Conservation (phyloP, 2,797 vertebrate genomes). For the Enteromius trimaculatus region DNA sequence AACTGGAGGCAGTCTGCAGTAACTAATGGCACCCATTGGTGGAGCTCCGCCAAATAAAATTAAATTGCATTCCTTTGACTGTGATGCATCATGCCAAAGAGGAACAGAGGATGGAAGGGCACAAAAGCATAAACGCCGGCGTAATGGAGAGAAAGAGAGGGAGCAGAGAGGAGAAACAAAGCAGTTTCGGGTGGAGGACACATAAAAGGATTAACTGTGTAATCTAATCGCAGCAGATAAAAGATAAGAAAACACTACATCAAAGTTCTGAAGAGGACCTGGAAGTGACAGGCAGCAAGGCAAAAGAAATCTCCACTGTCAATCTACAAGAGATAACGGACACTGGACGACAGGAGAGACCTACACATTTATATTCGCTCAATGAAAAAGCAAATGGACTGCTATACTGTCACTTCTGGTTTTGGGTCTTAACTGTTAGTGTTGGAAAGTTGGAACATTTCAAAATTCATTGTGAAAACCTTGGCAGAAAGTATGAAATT, state of each 20-base stretch:
- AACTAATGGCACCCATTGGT: conserved; percentile 33
- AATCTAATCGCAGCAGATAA: conserved; percentile 59
- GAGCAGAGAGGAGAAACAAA: conserved; percentile 36
- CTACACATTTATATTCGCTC: conserved; percentile 26
- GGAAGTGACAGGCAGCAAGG: conserved; percentile 49
- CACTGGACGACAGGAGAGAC: conserved; percentile 34
- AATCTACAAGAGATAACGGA: conserved; percentile 45
- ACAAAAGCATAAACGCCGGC: conserved; percentile 5
- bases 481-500: not conserved
- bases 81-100: not conserved
- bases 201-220: conserved; percentile 58
- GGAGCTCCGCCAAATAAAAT: conserved; percentile 38
- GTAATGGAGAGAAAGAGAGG: conserved; percentile 7
- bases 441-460: not conserved
- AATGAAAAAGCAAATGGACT: conserved; percentile 19
- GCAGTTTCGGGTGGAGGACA: conserved; percentile 31
- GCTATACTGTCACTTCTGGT: not conserved
- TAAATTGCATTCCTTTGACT: conserved; percentile 23
- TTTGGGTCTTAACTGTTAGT: not conserved
- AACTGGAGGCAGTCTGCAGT: conserved; percentile 7
- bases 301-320: conserved; percentile 30
- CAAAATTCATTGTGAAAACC: not conserved
- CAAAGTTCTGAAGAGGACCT: conserved; percentile 48
- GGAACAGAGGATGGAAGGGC: conserved; percentile 8
- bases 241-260: conserved; percentile 60